These are phyloP conservation scores for Amyelois transitella DNA, from an alignment of 1,140 invertebrate genomes.

Conservation along the genomic window DNA sequence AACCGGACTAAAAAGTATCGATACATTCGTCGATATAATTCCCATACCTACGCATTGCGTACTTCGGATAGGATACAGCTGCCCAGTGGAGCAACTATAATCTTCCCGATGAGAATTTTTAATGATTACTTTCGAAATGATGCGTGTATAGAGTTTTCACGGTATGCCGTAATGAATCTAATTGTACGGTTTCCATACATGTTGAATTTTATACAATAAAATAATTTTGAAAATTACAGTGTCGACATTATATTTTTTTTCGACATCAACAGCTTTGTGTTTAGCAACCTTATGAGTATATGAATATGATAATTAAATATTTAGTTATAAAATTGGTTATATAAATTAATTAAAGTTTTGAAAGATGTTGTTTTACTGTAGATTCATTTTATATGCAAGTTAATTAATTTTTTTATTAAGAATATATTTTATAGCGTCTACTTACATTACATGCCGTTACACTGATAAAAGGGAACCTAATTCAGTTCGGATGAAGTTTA, in stretches of 20 bases:
- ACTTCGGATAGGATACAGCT: not conserved
- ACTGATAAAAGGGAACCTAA: no score
- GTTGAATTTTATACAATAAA: not conserved
- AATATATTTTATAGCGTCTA: no score
- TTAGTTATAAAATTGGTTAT: no score
- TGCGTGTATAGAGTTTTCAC: not conserved
- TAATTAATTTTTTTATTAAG: no score
- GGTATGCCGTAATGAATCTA: not conserved
- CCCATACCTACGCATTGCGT: not conserved
- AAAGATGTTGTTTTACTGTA: no score
- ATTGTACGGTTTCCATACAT: not conserved
- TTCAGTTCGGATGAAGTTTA: no score
- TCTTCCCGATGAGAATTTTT: not conserved
- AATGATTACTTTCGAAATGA: slow-evolving; percentile 3
- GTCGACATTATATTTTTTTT: not conserved
- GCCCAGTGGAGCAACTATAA: not conserved
- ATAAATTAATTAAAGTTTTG: no score
- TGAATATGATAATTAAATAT: no score
- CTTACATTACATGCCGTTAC: no score
- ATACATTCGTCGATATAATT: not conserved
- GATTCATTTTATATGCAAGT: no score
- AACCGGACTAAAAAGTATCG: not conserved
- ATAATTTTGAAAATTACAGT: not conserved
- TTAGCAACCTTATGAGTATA: not conserved
- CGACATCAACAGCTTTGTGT: not conserved